phyloP scores from a whole-genome alignment of 2,113 vertebrate species.

The Martes martes region DNA sequence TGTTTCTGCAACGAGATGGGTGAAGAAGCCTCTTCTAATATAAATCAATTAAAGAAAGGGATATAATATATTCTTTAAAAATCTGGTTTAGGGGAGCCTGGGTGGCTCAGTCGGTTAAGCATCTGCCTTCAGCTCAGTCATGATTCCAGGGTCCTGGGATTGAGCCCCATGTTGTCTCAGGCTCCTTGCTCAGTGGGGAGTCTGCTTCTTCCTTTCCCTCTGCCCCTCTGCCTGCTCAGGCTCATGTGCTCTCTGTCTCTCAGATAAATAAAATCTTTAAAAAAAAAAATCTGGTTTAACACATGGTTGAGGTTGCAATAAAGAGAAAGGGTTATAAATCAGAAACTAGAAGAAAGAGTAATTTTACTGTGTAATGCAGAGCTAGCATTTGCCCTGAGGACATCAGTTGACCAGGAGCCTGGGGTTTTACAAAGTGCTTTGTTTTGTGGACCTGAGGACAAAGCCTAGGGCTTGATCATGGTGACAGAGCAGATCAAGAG shows the following conservation, averaged over 20 bases:
- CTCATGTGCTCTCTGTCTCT: not conserved
- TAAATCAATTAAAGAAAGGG: not conserved
- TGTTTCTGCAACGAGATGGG: not conserved
- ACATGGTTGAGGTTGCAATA: not conserved
- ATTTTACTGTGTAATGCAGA: not conserved
- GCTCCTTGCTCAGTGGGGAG: not conserved
- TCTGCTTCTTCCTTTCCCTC: not conserved
- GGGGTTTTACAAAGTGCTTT: not conserved
- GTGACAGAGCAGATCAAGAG: not conserved
- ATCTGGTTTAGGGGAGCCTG: not conserved
- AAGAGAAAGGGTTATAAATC: not conserved
- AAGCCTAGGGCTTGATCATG: not conserved
- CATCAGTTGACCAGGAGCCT: not conserved
- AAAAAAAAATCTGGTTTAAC: not conserved
- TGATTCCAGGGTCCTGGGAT: not conserved
- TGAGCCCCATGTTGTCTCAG: too few relatives aligned
- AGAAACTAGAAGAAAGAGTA: not conserved
- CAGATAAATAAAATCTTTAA: too few relatives aligned
- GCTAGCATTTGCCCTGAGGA: not conserved
- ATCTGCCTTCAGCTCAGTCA: not conserved
- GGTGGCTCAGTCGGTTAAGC: not conserved
- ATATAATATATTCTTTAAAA: not conserved
- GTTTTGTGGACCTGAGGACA: not conserved
- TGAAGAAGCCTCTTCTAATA: not conserved
- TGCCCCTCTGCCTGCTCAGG: not conserved